phyloP scores from a whole-genome alignment of 2,888 invertebrate genomes.

The Boloria euphrosyne region DNA sequence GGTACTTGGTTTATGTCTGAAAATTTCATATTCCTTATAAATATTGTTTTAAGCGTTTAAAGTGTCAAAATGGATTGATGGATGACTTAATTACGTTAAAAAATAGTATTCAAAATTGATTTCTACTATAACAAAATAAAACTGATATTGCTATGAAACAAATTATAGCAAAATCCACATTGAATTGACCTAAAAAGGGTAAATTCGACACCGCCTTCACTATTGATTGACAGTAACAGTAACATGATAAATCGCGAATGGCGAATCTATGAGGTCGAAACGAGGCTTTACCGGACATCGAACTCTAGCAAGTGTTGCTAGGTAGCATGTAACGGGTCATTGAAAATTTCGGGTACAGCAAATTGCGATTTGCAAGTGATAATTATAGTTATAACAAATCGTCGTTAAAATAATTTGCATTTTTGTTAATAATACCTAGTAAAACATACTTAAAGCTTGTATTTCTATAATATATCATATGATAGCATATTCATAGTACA shows the following conservation, averaged over 20 bases:
- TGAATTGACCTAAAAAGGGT: slow-evolving; percentile 35
- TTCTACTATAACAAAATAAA: neutral
- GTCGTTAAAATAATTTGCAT: slow-evolving; percentile 2
- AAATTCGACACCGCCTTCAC: slow-evolving; percentile 38
- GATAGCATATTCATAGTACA: neutral
- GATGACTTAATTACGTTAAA: neutral
- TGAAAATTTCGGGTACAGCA: slow-evolving; percentile 48
- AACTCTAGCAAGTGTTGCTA: slow-evolving; percentile 71
- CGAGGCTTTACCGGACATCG: slow-evolving; percentile 74
- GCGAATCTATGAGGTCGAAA: slow-evolving; percentile 72
- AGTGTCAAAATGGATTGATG: neutral
- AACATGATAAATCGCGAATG: slow-evolving; percentile 75
- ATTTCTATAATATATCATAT: neutral
- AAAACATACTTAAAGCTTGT: neutral
- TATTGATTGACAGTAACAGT: slow-evolving; percentile 58
- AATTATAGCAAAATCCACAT: slow-evolving; percentile 22
- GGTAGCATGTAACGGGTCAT: slow-evolving; percentile 69
- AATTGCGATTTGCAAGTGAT: slow-evolving; percentile 44
- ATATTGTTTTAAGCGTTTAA: neutral
- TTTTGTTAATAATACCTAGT: neutral
- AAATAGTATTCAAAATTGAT: neutral
- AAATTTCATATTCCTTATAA: slow-evolving; percentile 2
- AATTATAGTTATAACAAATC: slow-evolving; percentile 46
- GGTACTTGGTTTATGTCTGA: neutral
- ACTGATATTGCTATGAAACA: neutral